Percentiles rank a stretch among this genome's conserved stretches.
These are phyloP conservation scores for Furnarius figulus DNA, from an alignment of 2,113 vertebrate species.

Conservation along the genomic window DNA sequence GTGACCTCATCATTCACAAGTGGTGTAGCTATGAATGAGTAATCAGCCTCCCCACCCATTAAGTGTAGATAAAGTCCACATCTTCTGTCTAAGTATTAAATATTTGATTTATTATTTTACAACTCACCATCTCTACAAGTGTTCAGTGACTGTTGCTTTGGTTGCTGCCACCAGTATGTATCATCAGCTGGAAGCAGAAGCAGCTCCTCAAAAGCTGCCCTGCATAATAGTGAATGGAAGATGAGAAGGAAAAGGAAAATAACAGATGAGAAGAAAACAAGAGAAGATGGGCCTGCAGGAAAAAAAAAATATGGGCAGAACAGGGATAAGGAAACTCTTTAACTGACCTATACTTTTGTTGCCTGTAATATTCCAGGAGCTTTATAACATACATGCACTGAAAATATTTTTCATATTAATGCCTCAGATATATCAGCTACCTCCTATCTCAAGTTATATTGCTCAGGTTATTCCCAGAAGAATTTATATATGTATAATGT, in stretches of 20 bases:
- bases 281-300: not conserved
- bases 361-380: not conserved
- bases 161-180: slow-evolving; percentile 1
- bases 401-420: slow-evolving; percentile 64
- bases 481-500: slow-evolving; percentile 53
- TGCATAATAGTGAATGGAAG: not conserved
- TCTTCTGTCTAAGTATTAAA: slow-evolving; percentile 63
- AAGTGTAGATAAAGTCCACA: slow-evolving; percentile 56
- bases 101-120: slow-evolving; percentile 67
- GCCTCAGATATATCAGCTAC: slow-evolving; percentile 41
- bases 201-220: slow-evolving; percentile 21
- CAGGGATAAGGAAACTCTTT: not conserved
- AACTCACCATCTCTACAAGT: slow-evolving; percentile 50
- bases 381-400: slow-evolving; percentile 30
- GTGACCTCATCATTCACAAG: slow-evolving; percentile 63
- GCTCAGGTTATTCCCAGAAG: slow-evolving; percentile 56
- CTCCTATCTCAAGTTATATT: slow-evolving; percentile 51
- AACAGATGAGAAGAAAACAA: slow-evolving; percentile 37
- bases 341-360: not conserved
- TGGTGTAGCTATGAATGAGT: slow-evolving; percentile 64
- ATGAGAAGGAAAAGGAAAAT: slow-evolving; percentile 38
- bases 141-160: slow-evolving; percentile 50
- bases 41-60: slow-evolving; percentile 58
- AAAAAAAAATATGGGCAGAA: not conserved
- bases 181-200: slow-evolving; percentile 16